phyloP scores from a whole-genome alignment of 2,797 vertebrate species.

The Thamnophis elegans region DNA sequence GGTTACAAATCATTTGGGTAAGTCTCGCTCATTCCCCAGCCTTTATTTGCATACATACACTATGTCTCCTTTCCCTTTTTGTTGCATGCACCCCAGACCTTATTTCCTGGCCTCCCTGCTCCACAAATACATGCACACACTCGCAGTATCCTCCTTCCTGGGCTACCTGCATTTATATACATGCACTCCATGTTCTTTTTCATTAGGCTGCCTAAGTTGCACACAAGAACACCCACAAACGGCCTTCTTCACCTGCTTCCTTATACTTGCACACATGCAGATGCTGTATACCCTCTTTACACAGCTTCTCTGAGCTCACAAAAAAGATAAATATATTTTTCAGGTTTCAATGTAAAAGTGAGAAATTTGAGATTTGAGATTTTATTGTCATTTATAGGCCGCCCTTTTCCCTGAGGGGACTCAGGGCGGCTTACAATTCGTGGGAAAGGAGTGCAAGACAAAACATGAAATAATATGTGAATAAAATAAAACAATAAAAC shows the following conservation, averaged over 20 bases:
- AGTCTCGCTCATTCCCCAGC: background rate
- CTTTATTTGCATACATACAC: background rate
- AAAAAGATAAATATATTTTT: no score
- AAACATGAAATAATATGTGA: no score
- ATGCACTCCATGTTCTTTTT: background rate
- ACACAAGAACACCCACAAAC: background rate
- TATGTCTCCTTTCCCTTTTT: background rate
- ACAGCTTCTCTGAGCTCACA: background rate
- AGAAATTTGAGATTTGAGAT: no score
- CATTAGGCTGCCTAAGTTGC: background rate
- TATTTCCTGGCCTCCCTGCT: background rate
- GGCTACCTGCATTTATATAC: background rate
- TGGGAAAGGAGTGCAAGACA: no score
- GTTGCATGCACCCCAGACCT: background rate
- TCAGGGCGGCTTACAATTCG: no score
- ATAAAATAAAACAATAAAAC: no score
- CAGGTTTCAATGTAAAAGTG: no score
- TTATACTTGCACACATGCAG: background rate
- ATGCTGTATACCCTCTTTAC: background rate
- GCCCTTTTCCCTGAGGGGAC: no score
- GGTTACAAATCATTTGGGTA: background rate
- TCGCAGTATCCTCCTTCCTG: background rate
- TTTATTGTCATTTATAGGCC: no score
- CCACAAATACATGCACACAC: background rate
- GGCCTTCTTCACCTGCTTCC: background rate